Percentiles rank a stretch among this genome's conserved stretches.
Conservation (phyloP, 2,113 vertebrate species). For the Emydura subglobosa region DNA sequence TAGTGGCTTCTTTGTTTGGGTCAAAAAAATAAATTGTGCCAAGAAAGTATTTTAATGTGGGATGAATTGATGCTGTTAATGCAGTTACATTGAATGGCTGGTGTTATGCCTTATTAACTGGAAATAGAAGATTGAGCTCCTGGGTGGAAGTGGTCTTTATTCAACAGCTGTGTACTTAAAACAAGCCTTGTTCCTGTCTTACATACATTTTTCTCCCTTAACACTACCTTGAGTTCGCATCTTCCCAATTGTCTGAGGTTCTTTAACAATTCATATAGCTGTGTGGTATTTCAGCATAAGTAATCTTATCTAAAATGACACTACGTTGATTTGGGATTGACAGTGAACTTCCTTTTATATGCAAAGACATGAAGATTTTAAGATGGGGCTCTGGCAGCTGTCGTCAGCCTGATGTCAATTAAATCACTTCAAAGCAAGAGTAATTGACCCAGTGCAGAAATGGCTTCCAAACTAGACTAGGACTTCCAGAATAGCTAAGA, state of each 20-base stretch:
- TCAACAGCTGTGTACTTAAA: not conserved
- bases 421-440: not conserved
- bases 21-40: slow-evolving; percentile 77
- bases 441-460: not conserved
- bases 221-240: rapidly evolving
- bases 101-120: slow-evolving; percentile 26
- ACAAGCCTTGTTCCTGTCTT: not conserved
- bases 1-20: slow-evolving; percentile 71
- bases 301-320: not conserved
- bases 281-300: not conserved
- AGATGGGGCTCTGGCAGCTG: rapidly evolving
- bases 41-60: slow-evolving; percentile 72
- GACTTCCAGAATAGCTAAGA: not conserved
- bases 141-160: slow-evolving; percentile 27
- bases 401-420: rapidly evolving
- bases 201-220: not conserved
- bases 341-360: not conserved
- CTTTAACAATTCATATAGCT: not conserved
- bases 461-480: not conserved
- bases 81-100: not conserved
- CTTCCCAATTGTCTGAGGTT: slow-evolving; percentile 42
- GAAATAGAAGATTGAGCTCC: slow-evolving; percentile 42
- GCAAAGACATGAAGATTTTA: not conserved
- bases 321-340: not conserved
- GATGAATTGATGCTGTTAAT: slow-evolving; percentile 66